phyloP scores from a whole-genome alignment of 2,797 vertebrate genomes.

The Crocidura indochinensis region DNA sequence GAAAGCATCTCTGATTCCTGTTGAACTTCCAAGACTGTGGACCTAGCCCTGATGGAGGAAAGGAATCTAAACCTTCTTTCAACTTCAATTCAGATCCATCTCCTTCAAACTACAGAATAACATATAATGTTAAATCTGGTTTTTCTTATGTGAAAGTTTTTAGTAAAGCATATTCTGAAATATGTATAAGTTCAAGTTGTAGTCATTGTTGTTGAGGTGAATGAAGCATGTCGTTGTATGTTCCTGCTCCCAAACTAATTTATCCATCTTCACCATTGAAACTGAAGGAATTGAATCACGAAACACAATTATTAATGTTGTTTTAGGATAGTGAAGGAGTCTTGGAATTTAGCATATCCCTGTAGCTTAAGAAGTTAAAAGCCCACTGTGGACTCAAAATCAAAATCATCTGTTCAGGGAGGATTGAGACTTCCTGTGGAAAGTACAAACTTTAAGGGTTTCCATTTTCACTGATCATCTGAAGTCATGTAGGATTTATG shows the following conservation, averaged over 20 bases:
- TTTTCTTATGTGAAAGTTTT: slow-evolving; percentile 13
- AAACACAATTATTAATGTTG: slow-evolving; percentile 79
- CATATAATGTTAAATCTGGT: not conserved
- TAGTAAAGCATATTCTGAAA: slow-evolving; percentile 37
- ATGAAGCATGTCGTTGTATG: slow-evolving; percentile 64
- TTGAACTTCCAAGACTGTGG: not conserved
- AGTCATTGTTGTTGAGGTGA: slow-evolving; percentile 68
- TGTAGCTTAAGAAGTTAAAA: slow-evolving; percentile 77
- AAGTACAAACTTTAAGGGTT: slow-evolving; percentile 82
- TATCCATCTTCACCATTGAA: slow-evolving; percentile 72
- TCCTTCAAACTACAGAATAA: not conserved
- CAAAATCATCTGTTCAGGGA: slow-evolving; percentile 81
- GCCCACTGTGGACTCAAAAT: slow-evolving; percentile 81
- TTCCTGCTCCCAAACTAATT: slow-evolving; percentile 38
- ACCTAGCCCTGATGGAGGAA: not conserved
- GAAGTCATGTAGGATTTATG: slow-evolving; percentile 78
- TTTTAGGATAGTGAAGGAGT: slow-evolving; percentile 79
- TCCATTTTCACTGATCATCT: slow-evolving; percentile 80
- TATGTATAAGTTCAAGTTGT: slow-evolving; percentile 60
- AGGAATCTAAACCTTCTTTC: not conserved
- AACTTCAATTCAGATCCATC: not conserved
- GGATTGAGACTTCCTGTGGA: slow-evolving; percentile 80
- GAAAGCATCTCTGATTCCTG: not conserved
- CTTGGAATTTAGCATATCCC: slow-evolving; percentile 80
- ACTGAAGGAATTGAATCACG: slow-evolving; percentile 72